Conservation (phyloP, 37 sponge, comb jelly and placozoan genomes). For the Ianthella basta region DNA sequence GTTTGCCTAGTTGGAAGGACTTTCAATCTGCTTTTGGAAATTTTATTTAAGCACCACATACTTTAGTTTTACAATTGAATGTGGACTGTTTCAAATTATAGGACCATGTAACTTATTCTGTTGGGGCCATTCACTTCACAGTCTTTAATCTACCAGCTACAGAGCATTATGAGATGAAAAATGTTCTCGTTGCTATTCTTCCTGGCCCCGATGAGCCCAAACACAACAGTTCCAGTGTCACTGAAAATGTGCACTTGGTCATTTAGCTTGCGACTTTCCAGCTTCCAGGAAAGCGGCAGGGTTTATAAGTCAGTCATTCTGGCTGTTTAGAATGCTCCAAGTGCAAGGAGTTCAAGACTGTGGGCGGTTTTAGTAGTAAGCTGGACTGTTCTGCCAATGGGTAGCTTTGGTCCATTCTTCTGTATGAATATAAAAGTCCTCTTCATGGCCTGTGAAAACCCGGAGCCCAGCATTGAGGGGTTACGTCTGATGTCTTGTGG, state of each 20-base stretch:
- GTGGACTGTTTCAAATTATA: constrained; percentile 44
- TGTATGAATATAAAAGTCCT: no score
- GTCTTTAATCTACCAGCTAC: constrained; percentile 28
- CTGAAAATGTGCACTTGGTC: constrained; percentile 13
- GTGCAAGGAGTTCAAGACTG: constrained; percentile 12
- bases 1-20: no score
- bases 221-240: neutral
- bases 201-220: constrained; percentile 47
- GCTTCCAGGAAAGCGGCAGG: constrained; percentile 37
- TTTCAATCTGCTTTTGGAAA: no score
- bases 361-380: no score
- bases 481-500: no score
- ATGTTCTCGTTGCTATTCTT: constrained; percentile 34
- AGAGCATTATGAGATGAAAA: constrained; percentile 14
- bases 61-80: constrained; percentile 22
- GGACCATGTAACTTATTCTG: constrained; percentile 1
- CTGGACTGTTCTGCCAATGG: no score
- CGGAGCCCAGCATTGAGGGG: no score
- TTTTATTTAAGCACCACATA: constrained; percentile 7
- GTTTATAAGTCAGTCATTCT: constrained; percentile 12
- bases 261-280: constrained; percentile 38
- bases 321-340: constrained; percentile 22
- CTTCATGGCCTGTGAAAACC: no score
- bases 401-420: no score
- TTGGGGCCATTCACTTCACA: constrained; percentile 40